phyloP scores from a whole-genome alignment of 2,797 vertebrate genomes.

The Lepilemur ruficaudatus region DNA sequence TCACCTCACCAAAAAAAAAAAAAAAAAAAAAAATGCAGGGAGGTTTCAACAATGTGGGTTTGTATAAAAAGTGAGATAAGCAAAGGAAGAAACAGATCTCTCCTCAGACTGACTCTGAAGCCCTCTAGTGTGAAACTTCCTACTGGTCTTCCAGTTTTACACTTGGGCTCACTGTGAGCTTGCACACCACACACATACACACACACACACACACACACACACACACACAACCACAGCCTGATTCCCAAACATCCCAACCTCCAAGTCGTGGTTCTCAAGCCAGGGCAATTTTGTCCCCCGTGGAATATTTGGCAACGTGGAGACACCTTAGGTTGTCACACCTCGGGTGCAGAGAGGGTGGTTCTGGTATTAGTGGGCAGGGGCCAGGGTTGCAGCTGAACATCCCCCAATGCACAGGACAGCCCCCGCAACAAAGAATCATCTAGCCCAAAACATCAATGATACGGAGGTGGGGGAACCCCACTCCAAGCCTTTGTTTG shows the following conservation, averaged over 20 bases:
- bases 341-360: too few species aligned
- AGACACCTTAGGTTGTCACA: neutral
- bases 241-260: neutral
- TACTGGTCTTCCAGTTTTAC: neutral
- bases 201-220: neutral
- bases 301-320: neutral
- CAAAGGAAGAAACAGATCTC: neutral
- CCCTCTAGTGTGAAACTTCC: neutral
- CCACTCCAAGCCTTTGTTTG: neutral
- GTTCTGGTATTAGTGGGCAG: neutral
- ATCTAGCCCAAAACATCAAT: neutral
- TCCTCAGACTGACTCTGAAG: neutral
- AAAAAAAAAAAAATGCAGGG: neutral
- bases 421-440: neutral
- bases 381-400: neutral
- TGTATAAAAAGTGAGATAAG: neutral
- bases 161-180: too few species aligned
- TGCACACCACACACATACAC: neutral
- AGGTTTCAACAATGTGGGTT: neutral
- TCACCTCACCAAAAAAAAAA: neutral
- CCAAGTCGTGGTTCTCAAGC: neutral
- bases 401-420: neutral
- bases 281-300: neutral
- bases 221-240: neutral
- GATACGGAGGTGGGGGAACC: rapidly evolving